A percentile compares a stretch with the other conserved stretches of the same genome.
Evolutionary conservation across 1,140 invertebrate genomes (phyloP).

Genomic region (Drosophila bifasciata): DNA sequence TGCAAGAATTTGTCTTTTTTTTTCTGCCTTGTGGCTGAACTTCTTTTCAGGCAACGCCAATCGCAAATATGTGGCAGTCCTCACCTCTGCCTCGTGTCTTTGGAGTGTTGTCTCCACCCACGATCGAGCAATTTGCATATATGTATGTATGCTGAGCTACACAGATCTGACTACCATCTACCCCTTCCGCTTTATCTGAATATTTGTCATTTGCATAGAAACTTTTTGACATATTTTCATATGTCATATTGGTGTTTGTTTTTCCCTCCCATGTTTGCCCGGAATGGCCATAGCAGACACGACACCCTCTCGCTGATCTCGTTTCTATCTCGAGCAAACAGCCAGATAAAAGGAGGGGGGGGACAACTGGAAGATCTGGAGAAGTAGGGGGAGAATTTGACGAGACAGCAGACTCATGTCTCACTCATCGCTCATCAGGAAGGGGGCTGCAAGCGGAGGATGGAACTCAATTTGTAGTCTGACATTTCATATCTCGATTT

Average conservation of each 20-base stretch:
- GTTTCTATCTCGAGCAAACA: too few species aligned
- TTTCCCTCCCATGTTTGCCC: too few species aligned
- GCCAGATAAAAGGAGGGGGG: too few species aligned
- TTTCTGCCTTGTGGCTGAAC: slow-evolving; percentile 28
- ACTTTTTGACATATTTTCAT: slow-evolving; percentile 26
- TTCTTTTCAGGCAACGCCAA: slow-evolving; percentile 23
- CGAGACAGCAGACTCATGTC: too few species aligned
- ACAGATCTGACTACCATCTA: slow-evolving; percentile 20
- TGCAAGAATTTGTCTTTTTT: slow-evolving; percentile 32
- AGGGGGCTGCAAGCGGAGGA: too few species aligned
- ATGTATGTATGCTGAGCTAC: slow-evolving; percentile 1
- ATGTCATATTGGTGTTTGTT: not conserved
- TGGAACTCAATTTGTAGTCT: too few species aligned
- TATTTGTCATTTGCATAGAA: slow-evolving; percentile 22
- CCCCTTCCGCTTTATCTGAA: not conserved
- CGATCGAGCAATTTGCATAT: slow-evolving; percentile 41
- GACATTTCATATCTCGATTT: too few species aligned
- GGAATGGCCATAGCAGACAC: too few species aligned
- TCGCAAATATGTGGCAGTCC: slow-evolving; percentile 19
- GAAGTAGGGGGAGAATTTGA: too few species aligned
- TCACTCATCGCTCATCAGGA: too few species aligned
- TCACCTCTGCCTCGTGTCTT: not conserved
- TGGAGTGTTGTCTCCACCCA: slow-evolving; percentile 27
- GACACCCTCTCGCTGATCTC: too few species aligned
- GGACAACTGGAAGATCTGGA: too few species aligned